A percentile compares a stretch with the other conserved stretches of the same genome.
Conservation (phyloP, 2,113 vertebrate genomes). For the rabbit (Oryctolagus cuniculus) region DNA sequence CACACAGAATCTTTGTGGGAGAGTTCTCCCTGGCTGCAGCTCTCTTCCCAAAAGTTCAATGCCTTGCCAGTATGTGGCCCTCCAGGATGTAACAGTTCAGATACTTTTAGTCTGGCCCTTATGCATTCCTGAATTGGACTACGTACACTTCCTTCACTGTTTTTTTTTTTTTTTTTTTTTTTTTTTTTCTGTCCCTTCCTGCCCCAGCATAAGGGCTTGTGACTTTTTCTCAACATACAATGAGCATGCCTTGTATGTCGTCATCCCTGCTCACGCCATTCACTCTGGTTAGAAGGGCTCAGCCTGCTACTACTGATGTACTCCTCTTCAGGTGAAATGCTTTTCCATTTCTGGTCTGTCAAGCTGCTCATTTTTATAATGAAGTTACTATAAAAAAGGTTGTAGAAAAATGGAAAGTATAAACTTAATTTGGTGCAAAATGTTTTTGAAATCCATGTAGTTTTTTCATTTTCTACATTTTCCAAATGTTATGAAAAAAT, state of each 20-base stretch:
- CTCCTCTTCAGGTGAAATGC: neutral
- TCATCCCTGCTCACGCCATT: neutral
- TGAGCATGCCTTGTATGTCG: neutral
- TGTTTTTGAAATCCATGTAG: no score
- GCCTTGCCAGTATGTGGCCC: neutral
- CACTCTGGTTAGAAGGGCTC: neutral
- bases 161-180: no score
- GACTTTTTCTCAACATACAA: neutral
- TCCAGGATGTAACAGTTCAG: neutral
- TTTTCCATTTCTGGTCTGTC: neutral
- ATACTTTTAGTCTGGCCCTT: neutral
- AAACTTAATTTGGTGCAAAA: no score
- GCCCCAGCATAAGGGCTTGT: neutral
- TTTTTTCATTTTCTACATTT: no score
- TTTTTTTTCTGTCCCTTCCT: neutral
- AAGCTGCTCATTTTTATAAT: neutral
- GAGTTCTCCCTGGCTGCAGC: neutral
- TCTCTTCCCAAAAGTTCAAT: neutral
- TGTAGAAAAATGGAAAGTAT: no score
- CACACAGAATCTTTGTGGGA: neutral
- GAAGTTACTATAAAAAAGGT: no score
- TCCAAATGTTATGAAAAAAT: no score
- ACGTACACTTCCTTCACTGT: neutral
- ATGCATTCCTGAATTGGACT: neutral
- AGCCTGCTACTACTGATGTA: neutral